Conservation (phyloP, 2,113 vertebrate genomes). For the Stigmatopora argus region DNA sequence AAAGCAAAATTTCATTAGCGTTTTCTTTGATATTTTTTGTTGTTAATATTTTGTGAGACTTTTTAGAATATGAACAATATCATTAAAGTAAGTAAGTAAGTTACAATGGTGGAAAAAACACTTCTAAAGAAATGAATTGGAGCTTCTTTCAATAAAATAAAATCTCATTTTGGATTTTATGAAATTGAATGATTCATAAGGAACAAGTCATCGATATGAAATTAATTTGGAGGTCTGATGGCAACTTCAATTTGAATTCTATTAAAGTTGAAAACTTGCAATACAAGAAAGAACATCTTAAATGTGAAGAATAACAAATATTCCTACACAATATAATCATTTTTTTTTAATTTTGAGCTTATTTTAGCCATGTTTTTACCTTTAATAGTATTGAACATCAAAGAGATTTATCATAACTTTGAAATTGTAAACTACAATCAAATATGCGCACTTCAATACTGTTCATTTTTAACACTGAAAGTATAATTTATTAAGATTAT, state of each 20-base stretch:
- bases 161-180: not conserved
- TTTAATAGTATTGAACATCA: not conserved
- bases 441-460: too few species aligned
- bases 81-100: not conserved
- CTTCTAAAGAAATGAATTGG: not conserved
- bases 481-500: too few species aligned
- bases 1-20: too few species aligned
- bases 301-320: too few species aligned
- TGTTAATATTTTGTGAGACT: not conserved
- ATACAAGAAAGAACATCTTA: not conserved
- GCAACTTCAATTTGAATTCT: not conserved
- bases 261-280: not conserved
- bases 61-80: not conserved
- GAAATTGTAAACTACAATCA: not conserved
- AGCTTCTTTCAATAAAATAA: not conserved
- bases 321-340: too few species aligned
- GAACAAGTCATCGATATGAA: too few species aligned
- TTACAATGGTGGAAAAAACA: not conserved
- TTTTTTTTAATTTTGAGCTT: not conserved
- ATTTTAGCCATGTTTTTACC: not conserved
- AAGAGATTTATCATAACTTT: not conserved
- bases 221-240: constrained; percentile 18
- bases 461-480: too few species aligned
- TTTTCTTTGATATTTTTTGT: not conserved
- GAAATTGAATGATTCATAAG: not conserved